Conservation (phyloP, 2,888 invertebrate species). For the Bombyx huttoni region DNA sequence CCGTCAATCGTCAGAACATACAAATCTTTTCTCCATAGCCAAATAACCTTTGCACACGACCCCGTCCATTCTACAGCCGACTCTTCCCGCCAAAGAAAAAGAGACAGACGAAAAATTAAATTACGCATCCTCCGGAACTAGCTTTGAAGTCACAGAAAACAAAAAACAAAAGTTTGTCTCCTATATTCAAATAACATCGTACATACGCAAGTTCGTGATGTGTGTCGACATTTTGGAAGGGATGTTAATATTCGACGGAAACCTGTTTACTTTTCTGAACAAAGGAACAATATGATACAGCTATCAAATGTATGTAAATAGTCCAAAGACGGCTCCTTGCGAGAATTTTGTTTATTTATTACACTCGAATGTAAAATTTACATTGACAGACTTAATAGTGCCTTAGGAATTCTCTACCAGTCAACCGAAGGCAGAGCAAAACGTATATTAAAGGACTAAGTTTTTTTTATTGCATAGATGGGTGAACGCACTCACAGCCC, state of each 20-base stretch:
- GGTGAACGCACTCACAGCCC: too few relatives aligned
- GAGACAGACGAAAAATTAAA: background rate
- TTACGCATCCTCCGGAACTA: background rate
- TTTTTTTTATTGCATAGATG: too few relatives aligned
- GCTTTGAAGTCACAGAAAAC: background rate
- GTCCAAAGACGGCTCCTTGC: too few relatives aligned
- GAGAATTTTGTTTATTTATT: too few relatives aligned
- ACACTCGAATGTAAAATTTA: too few relatives aligned
- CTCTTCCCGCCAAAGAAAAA: background rate
- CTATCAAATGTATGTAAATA: too few relatives aligned
- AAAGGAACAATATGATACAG: too few relatives aligned
- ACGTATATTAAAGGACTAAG: too few relatives aligned
- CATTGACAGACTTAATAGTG: too few relatives aligned
- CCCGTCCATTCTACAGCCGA: background rate
- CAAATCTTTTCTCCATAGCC: background rate
- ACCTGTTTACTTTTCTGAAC: background rate
- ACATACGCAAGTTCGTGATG: background rate
- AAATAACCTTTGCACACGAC: background rate
- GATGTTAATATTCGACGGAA: background rate
- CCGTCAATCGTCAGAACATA: background rate
- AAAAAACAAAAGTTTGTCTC: background rate
- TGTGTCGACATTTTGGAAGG: background rate
- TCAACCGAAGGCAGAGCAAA: too few relatives aligned
- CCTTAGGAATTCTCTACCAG: too few relatives aligned
- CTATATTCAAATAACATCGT: background rate